A percentile compares a stretch with the other conserved stretches of the same genome.
These are phyloP conservation scores for Harmothoe impar DNA, from an alignment of 2,888 invertebrate species.

Conservation along the genomic window DNA sequence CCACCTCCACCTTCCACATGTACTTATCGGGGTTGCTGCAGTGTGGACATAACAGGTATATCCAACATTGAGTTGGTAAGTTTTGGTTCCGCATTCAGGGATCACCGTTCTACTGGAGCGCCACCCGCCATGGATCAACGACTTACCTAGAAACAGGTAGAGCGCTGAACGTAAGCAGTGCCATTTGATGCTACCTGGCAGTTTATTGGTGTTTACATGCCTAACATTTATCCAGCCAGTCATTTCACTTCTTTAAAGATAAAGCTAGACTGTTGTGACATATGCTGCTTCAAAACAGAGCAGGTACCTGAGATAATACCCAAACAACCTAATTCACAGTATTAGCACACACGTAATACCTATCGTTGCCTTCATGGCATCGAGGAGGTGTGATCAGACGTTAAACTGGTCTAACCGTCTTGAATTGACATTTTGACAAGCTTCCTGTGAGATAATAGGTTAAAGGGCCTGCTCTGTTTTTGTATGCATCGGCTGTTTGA, in stretches of 20 bases:
- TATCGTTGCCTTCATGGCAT: no score
- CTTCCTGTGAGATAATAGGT: not conserved
- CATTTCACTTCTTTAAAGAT: not conserved
- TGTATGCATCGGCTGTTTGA: not conserved
- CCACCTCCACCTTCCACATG: not conserved
- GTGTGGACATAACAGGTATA: conserved; percentile 7
- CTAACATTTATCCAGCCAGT: not conserved
- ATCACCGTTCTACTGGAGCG: not conserved
- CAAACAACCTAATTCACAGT: not conserved
- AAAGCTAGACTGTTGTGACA: not conserved
- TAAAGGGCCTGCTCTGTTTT: conserved; percentile 8
- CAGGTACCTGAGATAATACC: not conserved
- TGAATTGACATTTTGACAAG: no score
- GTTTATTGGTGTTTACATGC: not conserved
- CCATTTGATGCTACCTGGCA: not conserved
- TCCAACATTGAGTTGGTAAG: conserved; percentile 12
- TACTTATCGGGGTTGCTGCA: not conserved
- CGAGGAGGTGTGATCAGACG: no score
- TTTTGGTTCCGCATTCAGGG: conserved; percentile 43
- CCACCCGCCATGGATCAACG: not conserved
- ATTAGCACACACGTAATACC: no score
- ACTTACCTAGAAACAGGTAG: conserved; percentile 17
- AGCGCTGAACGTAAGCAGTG: conserved; percentile 36
- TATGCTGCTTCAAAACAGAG: not conserved
- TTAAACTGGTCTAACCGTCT: no score